Evolutionary conservation across 2,113 vertebrate genomes (phyloP).

Genomic region (Cyprinodon tularosa): DNA sequence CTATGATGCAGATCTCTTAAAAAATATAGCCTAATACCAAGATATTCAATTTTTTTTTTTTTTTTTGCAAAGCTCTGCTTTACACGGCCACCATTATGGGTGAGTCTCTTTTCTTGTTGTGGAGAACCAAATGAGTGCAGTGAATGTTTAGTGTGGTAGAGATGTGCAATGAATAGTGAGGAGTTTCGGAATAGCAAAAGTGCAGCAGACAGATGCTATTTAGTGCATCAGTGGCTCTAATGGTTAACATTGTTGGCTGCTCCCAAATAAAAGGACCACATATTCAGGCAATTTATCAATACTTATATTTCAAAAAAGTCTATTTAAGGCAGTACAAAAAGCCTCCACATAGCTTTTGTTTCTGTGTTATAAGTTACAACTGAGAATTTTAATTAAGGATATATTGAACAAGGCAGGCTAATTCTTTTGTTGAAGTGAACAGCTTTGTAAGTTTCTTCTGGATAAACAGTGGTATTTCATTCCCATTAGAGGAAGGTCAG

Average conservation of each 20-base stretch:
- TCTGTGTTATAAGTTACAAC: conserved; percentile 12
- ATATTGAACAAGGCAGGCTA: conserved; percentile 49
- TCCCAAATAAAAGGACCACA: conserved; percentile 32
- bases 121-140: conserved; percentile 38
- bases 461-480: conserved; percentile 67
- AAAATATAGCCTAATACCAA: background rate
- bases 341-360: conserved; percentile 7
- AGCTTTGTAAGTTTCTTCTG: conserved; percentile 58
- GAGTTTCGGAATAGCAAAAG: background rate
- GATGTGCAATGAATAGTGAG: conserved; percentile 21
- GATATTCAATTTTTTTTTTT: background rate
- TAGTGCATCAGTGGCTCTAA: background rate
- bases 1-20: background rate
- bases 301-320: conserved; percentile 19
- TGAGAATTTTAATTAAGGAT: conserved; percentile 51
- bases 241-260: conserved; percentile 1
- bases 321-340: conserved; percentile 21
- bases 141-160: conserved; percentile 6
- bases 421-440: conserved; percentile 51
- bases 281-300: conserved; percentile 16
- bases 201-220: background rate
- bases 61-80: background rate
- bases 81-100: background rate
- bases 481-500: conserved; percentile 70
- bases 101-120: background rate